phyloP scores from a whole-genome alignment of 2,797 vertebrate genomes.

The Tenualosa ilisha region DNA sequence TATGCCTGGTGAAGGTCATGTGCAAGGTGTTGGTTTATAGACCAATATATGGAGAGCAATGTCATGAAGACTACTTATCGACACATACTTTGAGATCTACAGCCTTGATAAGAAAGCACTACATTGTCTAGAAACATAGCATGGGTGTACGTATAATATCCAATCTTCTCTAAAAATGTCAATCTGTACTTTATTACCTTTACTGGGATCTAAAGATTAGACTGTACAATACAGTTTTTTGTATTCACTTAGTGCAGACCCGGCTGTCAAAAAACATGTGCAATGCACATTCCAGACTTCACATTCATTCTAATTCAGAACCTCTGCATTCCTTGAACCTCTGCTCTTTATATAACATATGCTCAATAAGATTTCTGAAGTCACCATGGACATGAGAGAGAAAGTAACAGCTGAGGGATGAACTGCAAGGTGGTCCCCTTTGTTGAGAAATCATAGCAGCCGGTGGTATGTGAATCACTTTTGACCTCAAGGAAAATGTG shows the following conservation, averaged over 20 bases:
- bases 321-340: not conserved
- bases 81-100: not conserved
- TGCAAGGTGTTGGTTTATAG: not conserved
- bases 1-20: constrained; percentile 17
- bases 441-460: not conserved
- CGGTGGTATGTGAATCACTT: not conserved
- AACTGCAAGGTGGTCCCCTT: not conserved
- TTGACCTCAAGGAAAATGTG: not conserved
- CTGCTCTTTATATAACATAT: not conserved
- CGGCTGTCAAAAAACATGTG: not conserved
- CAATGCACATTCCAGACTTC: not conserved
- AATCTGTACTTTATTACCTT: too few species aligned
- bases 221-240: too few species aligned
- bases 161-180: too few species aligned
- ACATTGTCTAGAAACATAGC: not conserved
- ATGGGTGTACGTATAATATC: too few species aligned
- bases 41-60: not conserved
- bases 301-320: not conserved
- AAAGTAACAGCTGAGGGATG: not conserved
- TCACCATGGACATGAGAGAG: not conserved
- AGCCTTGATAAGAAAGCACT: not conserved
- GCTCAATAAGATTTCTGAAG: not conserved
- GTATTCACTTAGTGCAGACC: too few species aligned
- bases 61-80: not conserved
- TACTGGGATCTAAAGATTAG: too few species aligned